Percentiles rank a stretch among this genome's conserved stretches.
Conservation (phyloP, 23 tunicate species). For the Halocynthia aurantium region DNA sequence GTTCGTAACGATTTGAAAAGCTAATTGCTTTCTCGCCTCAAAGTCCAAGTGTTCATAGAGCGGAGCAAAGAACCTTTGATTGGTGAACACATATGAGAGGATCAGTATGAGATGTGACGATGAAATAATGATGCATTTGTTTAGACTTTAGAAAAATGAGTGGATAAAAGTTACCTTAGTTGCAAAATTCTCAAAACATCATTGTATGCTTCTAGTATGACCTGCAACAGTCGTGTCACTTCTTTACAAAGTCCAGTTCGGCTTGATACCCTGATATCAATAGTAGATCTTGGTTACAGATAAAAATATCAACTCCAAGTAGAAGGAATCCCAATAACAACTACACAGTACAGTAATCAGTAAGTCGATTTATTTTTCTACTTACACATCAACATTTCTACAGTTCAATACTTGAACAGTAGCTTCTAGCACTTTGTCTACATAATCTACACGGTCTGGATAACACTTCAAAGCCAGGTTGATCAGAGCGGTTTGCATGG, state of each 20-base stretch:
- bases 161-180: constrained; percentile 28
- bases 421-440: constrained; percentile 72
- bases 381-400: constrained; percentile 48
- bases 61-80: constrained; percentile 49
- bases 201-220: constrained; percentile 51
- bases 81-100: too few relatives aligned
- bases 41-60: constrained; percentile 78
- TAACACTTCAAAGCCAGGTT: constrained; percentile 89
- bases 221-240: constrained; percentile 37
- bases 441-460: constrained; percentile 51
- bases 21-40: constrained; percentile 62
- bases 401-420: constrained; percentile 69
- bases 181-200: constrained; percentile 55
- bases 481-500: constrained; percentile 74
- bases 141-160: not conserved
- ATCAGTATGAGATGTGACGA: not conserved
- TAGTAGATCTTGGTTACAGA: too few relatives aligned
- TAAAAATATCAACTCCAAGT: too few relatives aligned
- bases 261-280: constrained; percentile 29
- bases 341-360: too few relatives aligned
- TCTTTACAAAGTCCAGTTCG: constrained; percentile 64
- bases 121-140: not conserved
- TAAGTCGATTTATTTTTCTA: not conserved
- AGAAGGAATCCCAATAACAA: too few relatives aligned
- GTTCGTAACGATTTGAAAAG: constrained; percentile 45